These are phyloP conservation scores for Haplochromis burtoni DNA, from an alignment of 2,113 vertebrate species.

Conservation along the genomic window DNA sequence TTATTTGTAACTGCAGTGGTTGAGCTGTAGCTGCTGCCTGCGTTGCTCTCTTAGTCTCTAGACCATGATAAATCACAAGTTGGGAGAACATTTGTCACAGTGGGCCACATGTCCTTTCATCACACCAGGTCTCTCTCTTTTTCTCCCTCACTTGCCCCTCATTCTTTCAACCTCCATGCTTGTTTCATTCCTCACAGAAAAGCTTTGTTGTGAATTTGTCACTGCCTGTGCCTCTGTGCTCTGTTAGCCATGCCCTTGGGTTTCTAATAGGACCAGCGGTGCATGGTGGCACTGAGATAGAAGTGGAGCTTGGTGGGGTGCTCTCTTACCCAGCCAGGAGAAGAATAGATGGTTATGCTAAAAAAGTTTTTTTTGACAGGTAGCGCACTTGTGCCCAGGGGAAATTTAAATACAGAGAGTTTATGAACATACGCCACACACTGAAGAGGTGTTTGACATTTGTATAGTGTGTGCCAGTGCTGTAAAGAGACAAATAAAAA, in stretches of 20 bases:
- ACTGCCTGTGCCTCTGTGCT: neutral
- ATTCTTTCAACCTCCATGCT: constrained; percentile 33
- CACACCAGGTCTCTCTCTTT: constrained; percentile 1
- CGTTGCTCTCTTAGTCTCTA: neutral
- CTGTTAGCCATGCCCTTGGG: constrained; percentile 42
- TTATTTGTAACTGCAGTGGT: neutral
- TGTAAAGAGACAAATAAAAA: neutral
- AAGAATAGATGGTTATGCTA: neutral
- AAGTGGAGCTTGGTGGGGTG: neutral
- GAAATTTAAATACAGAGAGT: constrained; percentile 4
- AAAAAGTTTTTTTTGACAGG: neutral
- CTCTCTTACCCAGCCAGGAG: neutral
- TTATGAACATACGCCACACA: neutral
- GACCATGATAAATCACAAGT: constrained; percentile 48
- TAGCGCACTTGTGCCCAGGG: neutral
- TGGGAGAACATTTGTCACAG: constrained; percentile 49
- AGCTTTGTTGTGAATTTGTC: constrained; percentile 57
- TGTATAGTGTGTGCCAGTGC: neutral
- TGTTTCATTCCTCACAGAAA: constrained; percentile 45
- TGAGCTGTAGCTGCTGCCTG: neutral
- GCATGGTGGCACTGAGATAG: neutral
- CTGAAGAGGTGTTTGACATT: neutral
- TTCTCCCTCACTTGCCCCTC: neutral
- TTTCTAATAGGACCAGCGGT: constrained; percentile 14
- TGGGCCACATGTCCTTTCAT: constrained; percentile 41